Evolutionary conservation across 1,140 invertebrate genomes (phyloP).

Genomic region (Drosophila grimshawi): DNA sequence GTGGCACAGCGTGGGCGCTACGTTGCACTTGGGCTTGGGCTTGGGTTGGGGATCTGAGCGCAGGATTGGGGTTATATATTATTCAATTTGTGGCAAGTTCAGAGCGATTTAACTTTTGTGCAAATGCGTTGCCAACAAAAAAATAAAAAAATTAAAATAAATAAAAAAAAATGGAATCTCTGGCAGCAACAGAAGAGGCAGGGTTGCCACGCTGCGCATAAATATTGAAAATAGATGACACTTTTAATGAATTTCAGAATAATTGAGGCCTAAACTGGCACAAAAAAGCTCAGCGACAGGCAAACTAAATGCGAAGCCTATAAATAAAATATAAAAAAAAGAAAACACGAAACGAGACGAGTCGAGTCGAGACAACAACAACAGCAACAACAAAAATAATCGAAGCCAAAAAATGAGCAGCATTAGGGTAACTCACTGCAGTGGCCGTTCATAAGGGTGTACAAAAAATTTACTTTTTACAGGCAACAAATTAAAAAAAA

Average conservation of each 20-base stretch:
- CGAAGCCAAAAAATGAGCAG: neutral
- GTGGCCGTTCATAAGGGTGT: too few relatives aligned
- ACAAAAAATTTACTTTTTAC: too few relatives aligned
- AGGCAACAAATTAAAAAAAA: neutral
- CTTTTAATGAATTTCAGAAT: slow-evolving; percentile 80
- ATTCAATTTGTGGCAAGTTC: slow-evolving; percentile 36
- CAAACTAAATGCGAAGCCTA: slow-evolving; percentile 71
- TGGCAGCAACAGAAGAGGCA: neutral
- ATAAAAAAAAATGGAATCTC: neutral
- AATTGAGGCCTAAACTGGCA: slow-evolving; percentile 79
- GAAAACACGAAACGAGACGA: neutral
- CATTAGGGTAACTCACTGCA: slow-evolving; percentile 14
- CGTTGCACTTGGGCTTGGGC: neutral
- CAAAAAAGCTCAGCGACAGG: slow-evolving; percentile 70
- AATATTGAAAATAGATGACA: slow-evolving; percentile 76
- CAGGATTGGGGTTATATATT: slow-evolving; percentile 26
- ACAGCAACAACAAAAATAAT: slow-evolving; percentile 2
- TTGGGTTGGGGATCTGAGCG: neutral
- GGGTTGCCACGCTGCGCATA: slow-evolving; percentile 31
- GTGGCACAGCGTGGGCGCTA: slow-evolving; percentile 37
- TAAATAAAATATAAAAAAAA: slow-evolving; percentile 55
- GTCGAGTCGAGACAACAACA: neutral
- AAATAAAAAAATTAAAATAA: neutral
- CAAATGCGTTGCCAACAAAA: slow-evolving; percentile 35
- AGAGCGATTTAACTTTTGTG: slow-evolving; percentile 16